These are phyloP conservation scores for Tipula lateralis DNA, from an alignment of 2,888 invertebrate species.

Conservation along the genomic window DNA sequence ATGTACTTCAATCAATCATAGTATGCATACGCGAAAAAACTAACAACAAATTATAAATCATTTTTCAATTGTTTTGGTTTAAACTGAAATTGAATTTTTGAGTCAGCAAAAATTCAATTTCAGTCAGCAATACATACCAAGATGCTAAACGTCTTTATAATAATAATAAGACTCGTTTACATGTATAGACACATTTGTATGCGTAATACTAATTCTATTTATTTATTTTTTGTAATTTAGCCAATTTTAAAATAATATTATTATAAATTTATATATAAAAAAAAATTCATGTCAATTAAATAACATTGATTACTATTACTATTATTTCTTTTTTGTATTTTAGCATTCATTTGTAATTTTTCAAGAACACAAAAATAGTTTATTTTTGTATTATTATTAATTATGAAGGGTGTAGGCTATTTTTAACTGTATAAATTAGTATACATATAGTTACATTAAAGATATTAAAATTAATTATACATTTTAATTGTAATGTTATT, in stretches of 20 bases:
- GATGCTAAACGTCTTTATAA: background rate
- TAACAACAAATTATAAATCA: constrained; percentile 2
- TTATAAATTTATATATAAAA: background rate
- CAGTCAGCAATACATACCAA: background rate
- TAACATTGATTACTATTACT: constrained; percentile 20
- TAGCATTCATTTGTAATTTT: constrained; percentile 24
- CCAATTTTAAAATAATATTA: constrained; percentile 11
- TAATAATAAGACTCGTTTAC: no score
- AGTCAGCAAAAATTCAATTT: no score
- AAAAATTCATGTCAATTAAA: constrained; percentile 2
- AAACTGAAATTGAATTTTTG: background rate
- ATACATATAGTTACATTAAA: background rate
- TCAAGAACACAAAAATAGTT: constrained; percentile 11
- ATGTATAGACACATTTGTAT: background rate
- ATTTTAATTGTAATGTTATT: background rate
- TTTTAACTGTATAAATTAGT: background rate
- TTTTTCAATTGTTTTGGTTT: background rate
- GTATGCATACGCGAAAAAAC: background rate
- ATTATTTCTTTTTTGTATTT: background rate
- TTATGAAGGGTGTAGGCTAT: constrained; percentile 24
- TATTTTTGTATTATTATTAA: background rate
- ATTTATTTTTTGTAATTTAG: background rate
- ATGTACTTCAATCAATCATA: background rate
- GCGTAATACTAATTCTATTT: background rate
- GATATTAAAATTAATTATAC: background rate